These are phyloP conservation scores for Limnephilus marmoratus DNA, from an alignment of 2,888 invertebrate species.

Conservation along the genomic window DNA sequence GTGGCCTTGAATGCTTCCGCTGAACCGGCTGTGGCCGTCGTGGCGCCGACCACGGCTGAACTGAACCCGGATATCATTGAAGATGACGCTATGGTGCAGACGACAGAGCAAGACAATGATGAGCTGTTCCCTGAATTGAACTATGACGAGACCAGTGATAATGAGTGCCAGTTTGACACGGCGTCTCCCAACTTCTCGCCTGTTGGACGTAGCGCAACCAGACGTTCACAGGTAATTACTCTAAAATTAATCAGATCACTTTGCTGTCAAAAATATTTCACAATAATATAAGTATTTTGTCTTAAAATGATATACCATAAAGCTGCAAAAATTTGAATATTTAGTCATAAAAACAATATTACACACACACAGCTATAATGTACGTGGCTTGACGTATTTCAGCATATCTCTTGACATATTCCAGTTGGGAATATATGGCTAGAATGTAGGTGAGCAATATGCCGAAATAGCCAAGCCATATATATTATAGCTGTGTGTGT, in stretches of 20 bases:
- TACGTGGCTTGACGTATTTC: too few relatives aligned
- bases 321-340: too few relatives aligned
- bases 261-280: background rate
- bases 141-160: constrained; percentile 73
- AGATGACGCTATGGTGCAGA: constrained; percentile 58
- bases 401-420: too few relatives aligned
- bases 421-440: too few relatives aligned
- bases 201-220: constrained; percentile 71
- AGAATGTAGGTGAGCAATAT: too few relatives aligned
- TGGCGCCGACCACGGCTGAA: constrained; percentile 18
- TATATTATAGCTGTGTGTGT: too few relatives aligned
- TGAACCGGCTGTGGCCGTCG: constrained; percentile 54
- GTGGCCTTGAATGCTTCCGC: constrained; percentile 67
- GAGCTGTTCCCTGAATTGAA: constrained; percentile 76
- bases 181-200: constrained; percentile 65
- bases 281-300: too few relatives aligned
- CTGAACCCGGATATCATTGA: constrained; percentile 56
- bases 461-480: too few relatives aligned
- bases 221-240: constrained; percentile 73
- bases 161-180: constrained; percentile 65
- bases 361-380: too few relatives aligned
- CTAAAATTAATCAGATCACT: background rate
- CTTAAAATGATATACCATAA: too few relatives aligned
- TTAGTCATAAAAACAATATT: too few relatives aligned
- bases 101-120: constrained; percentile 69